Evolutionary conservation across 1,140 invertebrate species (phyloP).

Genomic region (Drosophila subpulchrella): DNA sequence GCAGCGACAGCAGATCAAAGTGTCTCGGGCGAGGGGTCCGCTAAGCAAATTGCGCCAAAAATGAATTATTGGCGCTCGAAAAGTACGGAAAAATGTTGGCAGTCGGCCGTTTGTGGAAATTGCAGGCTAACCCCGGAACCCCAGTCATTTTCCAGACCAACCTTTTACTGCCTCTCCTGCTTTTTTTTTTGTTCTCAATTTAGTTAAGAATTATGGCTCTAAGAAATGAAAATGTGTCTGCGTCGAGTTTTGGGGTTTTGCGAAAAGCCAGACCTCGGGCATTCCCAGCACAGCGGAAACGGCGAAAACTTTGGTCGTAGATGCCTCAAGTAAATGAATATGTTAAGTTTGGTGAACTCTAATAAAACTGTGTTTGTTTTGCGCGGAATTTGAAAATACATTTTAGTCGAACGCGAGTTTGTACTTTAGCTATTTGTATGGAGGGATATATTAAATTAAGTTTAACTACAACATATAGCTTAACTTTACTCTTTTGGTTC

Average conservation of each 20-base stretch:
- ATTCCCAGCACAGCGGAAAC: conserved; percentile 42
- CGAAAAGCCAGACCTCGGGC: conserved; percentile 38
- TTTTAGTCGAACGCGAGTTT: background rate
- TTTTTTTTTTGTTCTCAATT: conserved; percentile 54
- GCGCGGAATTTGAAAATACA: background rate
- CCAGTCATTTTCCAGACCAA: conserved; percentile 17
- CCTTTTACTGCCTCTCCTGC: conserved; percentile 33
- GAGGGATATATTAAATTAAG: background rate
- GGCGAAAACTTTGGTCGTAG: conserved; percentile 37
- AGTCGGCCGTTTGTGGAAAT: conserved; percentile 66
- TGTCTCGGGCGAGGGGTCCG: conserved; percentile 10
- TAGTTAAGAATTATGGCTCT: conserved; percentile 68
- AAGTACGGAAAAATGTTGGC: conserved; percentile 60
- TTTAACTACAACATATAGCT: background rate
- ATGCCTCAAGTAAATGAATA: conserved; percentile 29
- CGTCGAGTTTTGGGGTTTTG: conserved; percentile 31
- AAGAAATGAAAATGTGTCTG: conserved; percentile 71
- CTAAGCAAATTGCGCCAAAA: conserved; percentile 77
- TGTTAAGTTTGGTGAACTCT: conserved; percentile 41
- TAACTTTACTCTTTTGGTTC: background rate
- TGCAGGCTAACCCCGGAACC: conserved; percentile 41
- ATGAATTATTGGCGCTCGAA: conserved; percentile 79
- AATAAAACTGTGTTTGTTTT: conserved; percentile 32
- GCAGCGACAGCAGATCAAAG: conserved; percentile 30
- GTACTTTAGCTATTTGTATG: background rate